Evolutionary conservation across 2,797 vertebrate genomes (phyloP), one percentile per base, ranked within the genome.

Genomic region (Pelochelys cantorii): DNA sequence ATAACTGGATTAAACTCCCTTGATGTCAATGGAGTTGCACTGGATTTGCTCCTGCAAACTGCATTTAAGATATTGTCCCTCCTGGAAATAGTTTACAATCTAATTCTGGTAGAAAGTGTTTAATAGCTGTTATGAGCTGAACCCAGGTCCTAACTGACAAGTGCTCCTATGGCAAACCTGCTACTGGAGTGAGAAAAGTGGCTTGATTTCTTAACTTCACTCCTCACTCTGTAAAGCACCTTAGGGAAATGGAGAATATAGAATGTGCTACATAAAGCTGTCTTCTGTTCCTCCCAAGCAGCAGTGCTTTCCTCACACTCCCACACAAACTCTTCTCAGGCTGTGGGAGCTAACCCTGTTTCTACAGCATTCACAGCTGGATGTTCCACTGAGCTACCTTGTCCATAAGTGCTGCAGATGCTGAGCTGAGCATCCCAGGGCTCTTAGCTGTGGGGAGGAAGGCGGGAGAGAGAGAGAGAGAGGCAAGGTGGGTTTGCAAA

Each of bases 71-170:
- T 78, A 5, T 9, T 83, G 31, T 23, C 23, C 37, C 42, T 48
- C 3, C 37, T 48, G 25, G 37, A 78, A 34, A 17, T 34, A 34
- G 20, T 42, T 22, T 75, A n/a, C 34, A 82, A 17, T 9, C 31
- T 79, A 42, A 5, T 80, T 62, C 75, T 23, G 34, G 12, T 14
- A 65, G 55, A 42, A 81, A 77, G 10, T 15, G 54, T 84, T 29
- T 14, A 9, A 12, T 55, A 6, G 71, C 22, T 11, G 54, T 48
- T 15, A n/a, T 23, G 54, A 83, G 31, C 34, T 14, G 42, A n/a
- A 55, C n/a, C 57, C 42, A 34, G 23, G 56, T 65, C 52, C 22
- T 0, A 2, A 68, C 0, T 57, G 27, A n/a, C 42, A 79, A 14
- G 71, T 55, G 1, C 8, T 48, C 15, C 54, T 55, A 34, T 11